Evolutionary conservation across 1,140 invertebrate species (phyloP), one percentile per base, ranked within the genome.

Genomic region (Chionoecetes opilio): DNA sequence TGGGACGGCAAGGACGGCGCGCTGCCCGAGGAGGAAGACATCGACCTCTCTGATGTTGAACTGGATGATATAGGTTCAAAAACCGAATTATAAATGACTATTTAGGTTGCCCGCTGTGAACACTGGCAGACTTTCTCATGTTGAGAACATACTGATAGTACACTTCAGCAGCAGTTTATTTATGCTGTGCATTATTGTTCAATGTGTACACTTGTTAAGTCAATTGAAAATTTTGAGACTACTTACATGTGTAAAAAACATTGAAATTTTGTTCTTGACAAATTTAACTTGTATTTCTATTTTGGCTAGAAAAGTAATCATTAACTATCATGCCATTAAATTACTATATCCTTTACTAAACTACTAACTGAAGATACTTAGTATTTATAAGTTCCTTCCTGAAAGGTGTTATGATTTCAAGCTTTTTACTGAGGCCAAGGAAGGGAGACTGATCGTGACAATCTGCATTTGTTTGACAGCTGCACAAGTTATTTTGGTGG

Each of bases 1-100:
- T 99, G 99, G 99, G 99, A 99, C 97, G 99, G 99, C 53, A 99
- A 99, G 97, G 99, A 99, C 97, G 99, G 98, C 17, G 98, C 99
- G 97, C 97, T 99, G 95, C 98, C 99, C 35, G 98, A 97, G 75
- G 99, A 99, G 97, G 99, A 99, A 96, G 99, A 99, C 95, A 98
- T 99, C 96, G 99, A 99, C 97, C 97, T 99, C 63, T 99, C 98
- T 85, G 99, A 99, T 97, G 97, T 99, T 82, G 98, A 98, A 95
- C 97, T 99, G 29, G 99, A 99, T 97, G 98, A 98, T 94, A 75
- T 97, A 34, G 94, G 93, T 75, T 17, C 29, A 11, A 93, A 93
- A 91, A 53, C 34, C 14, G 93, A 96, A 89, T 85, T 95, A 84
- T 96, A 95, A 75, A 53, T 29, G 31, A 14, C 17, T 63, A 2